Conservation (phyloP, 2,888 invertebrate genomes). For the Atrina japonica region DNA sequence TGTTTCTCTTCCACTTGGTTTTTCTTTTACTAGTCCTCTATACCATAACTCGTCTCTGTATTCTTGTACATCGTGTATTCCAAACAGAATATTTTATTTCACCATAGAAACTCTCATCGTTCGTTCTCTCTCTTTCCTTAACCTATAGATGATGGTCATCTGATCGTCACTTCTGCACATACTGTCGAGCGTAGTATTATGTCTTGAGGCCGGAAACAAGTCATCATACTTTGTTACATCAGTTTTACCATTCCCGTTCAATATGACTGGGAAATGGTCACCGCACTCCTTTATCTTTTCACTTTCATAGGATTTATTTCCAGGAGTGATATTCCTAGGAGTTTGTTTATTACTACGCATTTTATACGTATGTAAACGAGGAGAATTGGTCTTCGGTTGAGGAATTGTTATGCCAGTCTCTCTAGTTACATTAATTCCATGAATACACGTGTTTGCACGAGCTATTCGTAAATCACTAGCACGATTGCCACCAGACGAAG, state of each 20-base stretch:
- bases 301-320: neutral
- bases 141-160: constrained; percentile 15
- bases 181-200: constrained; percentile 13
- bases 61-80: no score
- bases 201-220: constrained; percentile 7
- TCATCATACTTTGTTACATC: constrained; percentile 15
- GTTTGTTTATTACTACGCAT: constrained; percentile 10
- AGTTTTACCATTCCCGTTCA: neutral
- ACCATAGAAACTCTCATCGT: constrained; percentile 18
- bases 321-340: neutral
- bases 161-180: constrained; percentile 29
- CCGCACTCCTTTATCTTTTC: neutral
- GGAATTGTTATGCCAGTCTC: constrained; percentile 7
- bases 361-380: constrained; percentile 9
- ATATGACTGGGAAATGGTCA: neutral
- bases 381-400: neutral
- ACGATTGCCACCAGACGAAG: constrained; percentile 11
- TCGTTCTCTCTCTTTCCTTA: constrained; percentile 28
- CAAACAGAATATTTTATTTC: constrained; percentile 9
- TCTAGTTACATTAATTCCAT: constrained; percentile 6
- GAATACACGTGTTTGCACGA: constrained; percentile 21
- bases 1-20: no score
- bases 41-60: no score
- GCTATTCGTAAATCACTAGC: constrained; percentile 14
- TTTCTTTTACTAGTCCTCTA: no score